Base-by-base conservation (phyloP, 2,113 vertebrate genomes). In the Glaucomys volans region DNA sequence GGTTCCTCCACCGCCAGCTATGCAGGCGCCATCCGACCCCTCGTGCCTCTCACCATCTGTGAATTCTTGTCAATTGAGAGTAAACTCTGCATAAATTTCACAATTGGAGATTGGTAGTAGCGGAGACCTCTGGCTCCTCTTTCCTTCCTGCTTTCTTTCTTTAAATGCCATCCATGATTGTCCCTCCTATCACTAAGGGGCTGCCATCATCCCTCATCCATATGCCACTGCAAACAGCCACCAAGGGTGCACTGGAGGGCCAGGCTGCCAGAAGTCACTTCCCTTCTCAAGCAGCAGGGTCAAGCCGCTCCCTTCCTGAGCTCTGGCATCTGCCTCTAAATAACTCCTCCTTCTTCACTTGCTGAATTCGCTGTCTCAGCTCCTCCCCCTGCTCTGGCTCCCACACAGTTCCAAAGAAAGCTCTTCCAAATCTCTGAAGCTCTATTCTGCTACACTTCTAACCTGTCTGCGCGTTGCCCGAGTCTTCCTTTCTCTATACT, bases 21-120 rank as follows among this genome's bases (percentile, higher is more conserved):
- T 18, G 28, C 57, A 91, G 57, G 86, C 71, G 24, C 71, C 1
- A 22, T 17, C 59, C 0, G 13, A 95, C 80, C 91, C 62, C 44
- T 8, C 16, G 44, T 67, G 92, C 62, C 90, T 97, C 54, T 94
- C 14, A n/a, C 96, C 96, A 92, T 94, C 92, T 92, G 96, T 44
- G 92, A 92, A 90, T 96, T 91, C 80, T 87, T 74, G 10, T 83
- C 86, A 97, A 80, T 52, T 54, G 59, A 74, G 74, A 69, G 93
- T 81, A 96, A 97, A 95, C 52, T 81, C 74, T 81, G 52, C 71
- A 80, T 81, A 90, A 30, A 84, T 95, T 84, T 92, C 44, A 90
- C 40, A 75, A 74, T 64, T 85, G 71, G 79, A 8, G 40, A 71
- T 12, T 74, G 79, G 52, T 91, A 93, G 81, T 54, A 80, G 66